Percentiles rank a stretch among this genome's conserved stretches.
These are phyloP conservation scores for Rhaphigaster nebulosa DNA, from an alignment of 2,888 invertebrate genomes.

Conservation along the genomic window DNA sequence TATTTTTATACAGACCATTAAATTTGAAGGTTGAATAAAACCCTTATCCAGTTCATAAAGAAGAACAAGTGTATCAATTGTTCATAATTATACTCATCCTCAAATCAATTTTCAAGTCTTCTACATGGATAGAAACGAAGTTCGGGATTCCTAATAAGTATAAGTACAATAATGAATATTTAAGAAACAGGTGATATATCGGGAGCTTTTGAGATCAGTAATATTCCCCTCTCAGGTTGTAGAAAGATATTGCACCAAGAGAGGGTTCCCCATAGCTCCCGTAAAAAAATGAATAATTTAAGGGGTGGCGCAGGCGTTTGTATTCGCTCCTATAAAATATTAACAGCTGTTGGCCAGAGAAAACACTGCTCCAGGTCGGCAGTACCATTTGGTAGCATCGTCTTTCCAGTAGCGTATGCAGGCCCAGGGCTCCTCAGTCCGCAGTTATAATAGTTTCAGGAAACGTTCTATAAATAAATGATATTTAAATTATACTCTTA, in stretches of 20 bases:
- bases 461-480: background rate
- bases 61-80: no score
- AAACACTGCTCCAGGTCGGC: conserved; percentile 10
- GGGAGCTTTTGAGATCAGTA: background rate
- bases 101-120: no score
- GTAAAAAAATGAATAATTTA: conserved; percentile 39
- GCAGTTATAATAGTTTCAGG: background rate
- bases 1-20: no score
- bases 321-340: conserved; percentile 30
- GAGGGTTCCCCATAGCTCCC: conserved; percentile 1
- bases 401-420: background rate
- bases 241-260: conserved; percentile 7
- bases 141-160: background rate
- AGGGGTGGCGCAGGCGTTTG: conserved; percentile 27
- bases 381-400: background rate
- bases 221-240: conserved; percentile 20
- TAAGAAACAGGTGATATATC: background rate
- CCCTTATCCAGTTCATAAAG: no score
- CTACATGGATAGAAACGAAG: background rate
- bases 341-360: conserved; percentile 25
- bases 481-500: background rate
- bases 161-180: background rate
- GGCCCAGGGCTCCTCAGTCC: background rate
- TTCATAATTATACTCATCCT: no score
- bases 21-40: no score